Conservation (phyloP, 2,888 invertebrate genomes). For the Isoperla grammatica region DNA sequence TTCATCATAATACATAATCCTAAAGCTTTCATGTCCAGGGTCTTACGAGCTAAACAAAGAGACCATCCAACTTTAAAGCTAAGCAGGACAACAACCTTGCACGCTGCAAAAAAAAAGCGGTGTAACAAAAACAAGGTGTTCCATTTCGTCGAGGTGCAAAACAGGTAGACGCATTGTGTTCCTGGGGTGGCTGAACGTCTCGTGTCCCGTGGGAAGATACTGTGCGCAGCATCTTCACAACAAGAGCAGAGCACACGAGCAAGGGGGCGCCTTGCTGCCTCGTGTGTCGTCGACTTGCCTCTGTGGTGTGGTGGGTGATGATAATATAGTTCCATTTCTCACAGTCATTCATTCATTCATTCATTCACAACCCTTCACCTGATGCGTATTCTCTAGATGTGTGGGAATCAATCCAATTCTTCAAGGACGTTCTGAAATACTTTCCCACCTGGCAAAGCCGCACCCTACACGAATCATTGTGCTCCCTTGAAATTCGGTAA, state of each 20-base stretch:
- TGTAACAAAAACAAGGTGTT: constrained; percentile 18
- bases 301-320: neutral
- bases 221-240: neutral
- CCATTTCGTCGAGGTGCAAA: neutral
- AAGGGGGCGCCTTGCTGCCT: neutral
- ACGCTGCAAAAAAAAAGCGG: neutral
- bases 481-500: no score
- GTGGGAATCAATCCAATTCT: no score
- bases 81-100: constrained; percentile 18
- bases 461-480: no score
- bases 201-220: neutral
- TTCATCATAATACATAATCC: constrained; percentile 1
- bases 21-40: neutral
- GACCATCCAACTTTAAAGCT: neutral
- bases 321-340: neutral
- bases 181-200: neutral
- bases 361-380: no score
- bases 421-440: no score
- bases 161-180: neutral
- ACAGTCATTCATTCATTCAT: neutral
- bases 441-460: no score
- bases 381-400: no score
- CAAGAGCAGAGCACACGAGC: neutral
- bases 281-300: neutral
- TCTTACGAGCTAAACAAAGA: neutral